phyloP scores from a whole-genome alignment of 2,888 invertebrate species.

The Pristionchus exspectatus region DNA sequence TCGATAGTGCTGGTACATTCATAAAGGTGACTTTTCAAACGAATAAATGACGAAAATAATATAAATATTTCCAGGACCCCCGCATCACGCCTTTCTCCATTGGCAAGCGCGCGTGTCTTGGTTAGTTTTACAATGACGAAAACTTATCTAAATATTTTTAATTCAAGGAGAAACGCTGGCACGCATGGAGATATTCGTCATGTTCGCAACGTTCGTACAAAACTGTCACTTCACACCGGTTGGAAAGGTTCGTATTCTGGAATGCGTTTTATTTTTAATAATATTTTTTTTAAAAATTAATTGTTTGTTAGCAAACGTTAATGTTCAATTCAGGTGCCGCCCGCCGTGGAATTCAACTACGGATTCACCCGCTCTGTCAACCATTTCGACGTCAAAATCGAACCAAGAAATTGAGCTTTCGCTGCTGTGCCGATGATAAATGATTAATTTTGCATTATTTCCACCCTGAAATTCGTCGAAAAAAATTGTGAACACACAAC shows the following conservation, averaged over 20 bases:
- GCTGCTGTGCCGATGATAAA: not conserved
- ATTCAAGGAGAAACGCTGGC: not conserved
- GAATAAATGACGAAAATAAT: not conserved
- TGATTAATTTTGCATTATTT: too few species aligned
- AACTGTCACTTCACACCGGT: not conserved
- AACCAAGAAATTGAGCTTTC: not conserved
- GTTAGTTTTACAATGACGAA: not conserved
- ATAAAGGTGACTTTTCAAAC: slow-evolving; percentile 9
- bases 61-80: not conserved
- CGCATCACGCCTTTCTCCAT: slow-evolving; percentile 45
- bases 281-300: too few species aligned
- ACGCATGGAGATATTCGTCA: not conserved
- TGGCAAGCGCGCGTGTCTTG: slow-evolving; percentile 31
- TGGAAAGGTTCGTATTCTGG: not conserved
- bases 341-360: not conserved
- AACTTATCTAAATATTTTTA: not conserved
- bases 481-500: not conserved
- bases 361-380: not conserved
- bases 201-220: slow-evolving; percentile 3
- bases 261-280: too few species aligned
- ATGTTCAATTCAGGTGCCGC: not conserved
- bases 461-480: too few species aligned
- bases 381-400: not conserved
- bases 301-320: too few species aligned
- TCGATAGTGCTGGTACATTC: slow-evolving; percentile 2